phyloP scores from a whole-genome alignment of 2,797 vertebrate species.

The Orestias chungarensis region DNA sequence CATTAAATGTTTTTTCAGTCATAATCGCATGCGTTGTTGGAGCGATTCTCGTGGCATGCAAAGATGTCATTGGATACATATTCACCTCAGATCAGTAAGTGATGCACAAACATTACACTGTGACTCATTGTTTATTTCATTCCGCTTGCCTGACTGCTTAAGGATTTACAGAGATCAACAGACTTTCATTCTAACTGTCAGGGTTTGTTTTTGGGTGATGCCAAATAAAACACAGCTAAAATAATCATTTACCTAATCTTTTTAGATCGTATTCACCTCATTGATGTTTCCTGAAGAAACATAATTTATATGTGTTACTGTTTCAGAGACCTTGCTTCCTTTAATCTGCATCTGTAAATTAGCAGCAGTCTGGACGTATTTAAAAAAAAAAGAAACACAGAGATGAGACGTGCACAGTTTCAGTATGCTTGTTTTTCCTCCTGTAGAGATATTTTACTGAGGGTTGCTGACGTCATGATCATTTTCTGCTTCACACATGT shows the following conservation, averaged over 20 bases:
- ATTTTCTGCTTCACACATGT: slow-evolving; percentile 82
- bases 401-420: neutral
- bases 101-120: neutral
- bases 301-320: neutral
- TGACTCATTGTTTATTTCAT: neutral
- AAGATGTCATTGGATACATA: slow-evolving; percentile 80
- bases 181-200: neutral
- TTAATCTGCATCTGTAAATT: neutral
- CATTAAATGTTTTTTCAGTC: slow-evolving; percentile 56
- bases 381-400: neutral
- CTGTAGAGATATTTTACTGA: slow-evolving; percentile 82
- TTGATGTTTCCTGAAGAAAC: neutral
- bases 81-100: slow-evolving; percentile 89
- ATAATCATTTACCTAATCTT: neutral
- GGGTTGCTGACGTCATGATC: slow-evolving; percentile 81
- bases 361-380: neutral
- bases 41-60: slow-evolving; percentile 44
- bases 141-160: neutral
- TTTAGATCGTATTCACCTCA: neutral
- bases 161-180: slow-evolving; percentile 4
- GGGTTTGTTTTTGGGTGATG: neutral
- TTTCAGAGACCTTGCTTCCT: neutral
- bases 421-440: neutral
- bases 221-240: neutral
- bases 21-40: slow-evolving; percentile 70